These are phyloP conservation scores for Ciconia boyciana DNA, from an alignment of 2,113 vertebrate species.

Conservation along the genomic window DNA sequence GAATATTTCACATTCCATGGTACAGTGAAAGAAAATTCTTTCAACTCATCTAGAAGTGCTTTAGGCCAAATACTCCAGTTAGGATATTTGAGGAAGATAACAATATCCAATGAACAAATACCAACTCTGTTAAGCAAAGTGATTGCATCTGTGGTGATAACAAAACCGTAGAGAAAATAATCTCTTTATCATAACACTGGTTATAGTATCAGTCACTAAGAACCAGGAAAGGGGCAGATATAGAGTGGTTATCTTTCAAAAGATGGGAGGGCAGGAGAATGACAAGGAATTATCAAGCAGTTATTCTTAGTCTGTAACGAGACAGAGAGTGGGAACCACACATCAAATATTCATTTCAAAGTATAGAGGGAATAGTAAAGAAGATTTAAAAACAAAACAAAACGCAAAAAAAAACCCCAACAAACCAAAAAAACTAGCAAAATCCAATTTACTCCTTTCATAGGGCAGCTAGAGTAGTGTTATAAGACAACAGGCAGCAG, in stretches of 20 bases:
- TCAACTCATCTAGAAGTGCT: background rate
- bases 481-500: background rate
- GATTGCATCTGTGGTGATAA: background rate
- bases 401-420: background rate
- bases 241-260: background rate
- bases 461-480: background rate
- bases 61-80: background rate
- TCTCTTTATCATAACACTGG: background rate
- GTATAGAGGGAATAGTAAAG: background rate
- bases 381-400: background rate
- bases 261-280: background rate
- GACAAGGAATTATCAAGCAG: background rate
- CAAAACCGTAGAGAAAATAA: background rate
- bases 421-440: background rate
- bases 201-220: background rate
- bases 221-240: background rate
- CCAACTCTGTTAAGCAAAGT: background rate
- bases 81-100: background rate
- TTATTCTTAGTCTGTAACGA: background rate
- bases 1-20: background rate
- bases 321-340: background rate
- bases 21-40: background rate
- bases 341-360: background rate
- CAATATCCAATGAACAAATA: background rate
- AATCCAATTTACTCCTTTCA: background rate